Base-by-base conservation (phyloP, 2,113 vertebrate species). In the Psophia crepitans region DNA sequence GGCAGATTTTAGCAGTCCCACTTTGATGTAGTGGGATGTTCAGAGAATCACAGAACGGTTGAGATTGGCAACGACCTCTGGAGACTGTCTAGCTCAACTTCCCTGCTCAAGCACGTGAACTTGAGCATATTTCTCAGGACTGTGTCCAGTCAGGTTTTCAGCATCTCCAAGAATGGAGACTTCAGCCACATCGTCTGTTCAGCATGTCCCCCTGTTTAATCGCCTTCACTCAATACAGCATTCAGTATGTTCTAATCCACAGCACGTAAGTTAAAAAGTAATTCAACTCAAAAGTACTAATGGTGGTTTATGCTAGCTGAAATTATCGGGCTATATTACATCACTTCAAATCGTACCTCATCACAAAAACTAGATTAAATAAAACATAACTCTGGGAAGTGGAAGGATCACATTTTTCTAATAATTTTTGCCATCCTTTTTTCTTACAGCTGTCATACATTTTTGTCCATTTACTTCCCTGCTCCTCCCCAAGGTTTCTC, bases 161-260 rank as follows among this genome's bases (percentile, higher is more conserved):
- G 7, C 14, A n/a, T 41, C 17, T 46, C 21, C 69, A 87, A 54
- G 14, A 12, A 46, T 17, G 13, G 26, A 16, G 18, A 56, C 27
- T 71, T 54, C 33, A 78, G 32, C 3, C 4, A 44, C 9, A 19
- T 35, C n/a, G 1, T 30, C 56, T 68, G 24, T 51, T 14, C 10
- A 89, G 48, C 16, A 11, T 60, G 28, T 71, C 27, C 32, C 56
- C 43, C 30, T 44, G 17, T 51, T 84, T 66, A 37, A 41, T 61
- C 28, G 56, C 8, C 60, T 39, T 4, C 8, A 41, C 9, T 16
- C 33, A 74, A 18, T 32, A 33, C 7, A 84, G 10, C 0, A 0
- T 53, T 61, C 27, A 48, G 11, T 32, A 6, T 26, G 19, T 73
- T 19, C 12, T 76, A 41, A 44, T 41, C 14, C 26, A 65, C 11